A percentile compares a stretch with the other conserved stretches of the same genome.
These are phyloP conservation scores for Eledona agricola DNA, from an alignment of 2,888 invertebrate species.

Conservation along the genomic window DNA sequence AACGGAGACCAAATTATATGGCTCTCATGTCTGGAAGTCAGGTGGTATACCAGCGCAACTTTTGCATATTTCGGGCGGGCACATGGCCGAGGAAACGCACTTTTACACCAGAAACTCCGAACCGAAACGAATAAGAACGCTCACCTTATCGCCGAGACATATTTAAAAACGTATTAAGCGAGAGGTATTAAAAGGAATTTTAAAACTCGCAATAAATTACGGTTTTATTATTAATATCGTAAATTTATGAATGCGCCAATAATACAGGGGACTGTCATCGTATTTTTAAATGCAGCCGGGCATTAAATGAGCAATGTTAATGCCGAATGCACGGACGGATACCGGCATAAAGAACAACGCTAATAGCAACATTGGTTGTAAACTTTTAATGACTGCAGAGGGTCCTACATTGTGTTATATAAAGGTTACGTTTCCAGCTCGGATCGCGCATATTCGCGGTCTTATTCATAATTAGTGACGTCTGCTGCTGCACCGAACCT, in stretches of 20 bases:
- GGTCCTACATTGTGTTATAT: constrained; percentile 46
- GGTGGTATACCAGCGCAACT: constrained; percentile 48
- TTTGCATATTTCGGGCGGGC: constrained; percentile 38
- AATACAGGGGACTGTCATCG: constrained; percentile 55
- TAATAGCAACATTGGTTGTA: constrained; percentile 56
- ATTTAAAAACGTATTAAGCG: constrained; percentile 44
- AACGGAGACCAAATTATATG: constrained; percentile 48
- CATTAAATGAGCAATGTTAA: constrained; percentile 58
- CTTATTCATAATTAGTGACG: constrained; percentile 39
- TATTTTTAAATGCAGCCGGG: constrained; percentile 53
- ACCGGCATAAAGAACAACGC: constrained; percentile 54
- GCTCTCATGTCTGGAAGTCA: constrained; percentile 49
- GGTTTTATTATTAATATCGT: constrained; percentile 55
- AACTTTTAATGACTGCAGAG: constrained; percentile 55
- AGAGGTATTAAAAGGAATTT: constrained; percentile 47
- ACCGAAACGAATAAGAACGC: too few species aligned
- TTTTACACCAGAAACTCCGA: too few species aligned
- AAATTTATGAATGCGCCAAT: constrained; percentile 57
- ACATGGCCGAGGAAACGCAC: neutral
- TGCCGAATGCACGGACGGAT: constrained; percentile 52
- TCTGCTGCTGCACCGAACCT: neutral
- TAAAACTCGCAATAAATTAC: constrained; percentile 58
- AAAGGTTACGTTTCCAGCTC: constrained; percentile 41
- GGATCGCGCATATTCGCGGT: constrained; percentile 38
- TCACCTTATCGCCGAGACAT: constrained; percentile 27